Evolutionary conservation across 2,113 vertebrate genomes (phyloP), one percentile per base, ranked within the genome.

Genomic region (Ramphastos sulfuratus): DNA sequence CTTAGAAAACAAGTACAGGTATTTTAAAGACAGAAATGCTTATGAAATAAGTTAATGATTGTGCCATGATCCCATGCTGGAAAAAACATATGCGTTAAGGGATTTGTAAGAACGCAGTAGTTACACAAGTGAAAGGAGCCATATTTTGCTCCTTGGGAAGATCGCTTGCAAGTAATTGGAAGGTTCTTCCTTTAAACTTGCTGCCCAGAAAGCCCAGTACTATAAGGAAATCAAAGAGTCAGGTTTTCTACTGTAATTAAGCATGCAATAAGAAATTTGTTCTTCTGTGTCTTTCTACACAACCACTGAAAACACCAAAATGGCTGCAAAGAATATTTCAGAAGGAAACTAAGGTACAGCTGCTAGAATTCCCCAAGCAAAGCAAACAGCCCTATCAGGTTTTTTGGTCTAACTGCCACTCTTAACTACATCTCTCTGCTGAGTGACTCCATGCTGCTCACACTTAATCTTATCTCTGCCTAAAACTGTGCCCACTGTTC

Each of bases 191-290:
- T 84, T 67, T 52, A 42, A 84, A 71, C 23, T 55, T 55, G 21
- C 42, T 71, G 56, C 27, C 61, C 58, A 69, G 13, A 72, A 74
- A 66, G 5, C 5, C 15, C 19, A 8, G 10, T 15, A 16, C 42
- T 60, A 31, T 2, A 69, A 27, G 27, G 6, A 60, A 89, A 89
- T 31, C 0, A 9, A 84, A 25, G 20, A 60, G 55, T 30, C 6
- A 16, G 9, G 78, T 92, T 78, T 67, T 46, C 10, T 37, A 44
- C 7, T 46, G 21, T 14, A 65, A 70, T 46, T 61, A 70, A 48
- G 15, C 12, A 44, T 4, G 28, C 0, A 0, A 14, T 7, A 56
- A 58, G 4, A 54, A 39, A 23, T 18, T 10, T 37, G 2, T 7
- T 60, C 16, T 85, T 92, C 39, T 25, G 15, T 3, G 2, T n/a